Conservation (phyloP, 2,797 vertebrate genomes). For the Podarcis siculus region DNA sequence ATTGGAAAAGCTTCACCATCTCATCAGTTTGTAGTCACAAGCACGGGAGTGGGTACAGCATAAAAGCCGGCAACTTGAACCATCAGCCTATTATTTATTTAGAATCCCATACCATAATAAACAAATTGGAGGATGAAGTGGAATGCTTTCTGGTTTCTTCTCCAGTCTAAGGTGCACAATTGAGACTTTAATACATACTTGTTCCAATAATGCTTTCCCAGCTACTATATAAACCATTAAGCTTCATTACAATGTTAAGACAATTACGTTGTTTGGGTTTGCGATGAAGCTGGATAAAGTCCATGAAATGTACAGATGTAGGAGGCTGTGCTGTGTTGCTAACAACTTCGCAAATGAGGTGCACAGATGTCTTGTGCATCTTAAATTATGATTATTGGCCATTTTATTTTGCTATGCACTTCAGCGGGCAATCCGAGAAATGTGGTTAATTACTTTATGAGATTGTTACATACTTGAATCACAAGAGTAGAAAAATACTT, state of each 20-base stretch:
- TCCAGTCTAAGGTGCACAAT: neutral
- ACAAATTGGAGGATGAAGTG: neutral
- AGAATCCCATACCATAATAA: neutral
- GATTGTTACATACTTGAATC: conserved; percentile 12
- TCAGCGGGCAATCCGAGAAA: conserved; percentile 3
- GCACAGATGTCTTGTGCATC: conserved; percentile 21
- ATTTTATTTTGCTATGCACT: conserved; percentile 24
- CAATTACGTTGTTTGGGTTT: neutral
- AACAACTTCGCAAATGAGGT: conserved; percentile 27
- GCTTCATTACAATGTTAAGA: conserved; percentile 32
- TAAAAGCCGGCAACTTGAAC: neutral
- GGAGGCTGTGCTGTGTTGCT: neutral
- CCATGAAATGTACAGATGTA: conserved; percentile 20
- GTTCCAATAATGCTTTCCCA: conserved; percentile 55
- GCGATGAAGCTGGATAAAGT: conserved; percentile 32
- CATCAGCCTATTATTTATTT: neutral
- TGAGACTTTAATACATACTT: conserved; percentile 33
- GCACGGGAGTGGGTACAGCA: neutral
- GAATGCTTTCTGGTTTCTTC: neutral
- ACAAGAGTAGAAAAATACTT: conserved; percentile 29
- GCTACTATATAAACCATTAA: conserved; percentile 38
- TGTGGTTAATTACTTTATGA: conserved; percentile 35
- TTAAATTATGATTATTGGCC: conserved; percentile 40
- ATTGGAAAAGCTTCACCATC: neutral
- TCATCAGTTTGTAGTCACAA: neutral